Conservation (phyloP, 1,140 invertebrate species). For the Aphidius ervi region DNA sequence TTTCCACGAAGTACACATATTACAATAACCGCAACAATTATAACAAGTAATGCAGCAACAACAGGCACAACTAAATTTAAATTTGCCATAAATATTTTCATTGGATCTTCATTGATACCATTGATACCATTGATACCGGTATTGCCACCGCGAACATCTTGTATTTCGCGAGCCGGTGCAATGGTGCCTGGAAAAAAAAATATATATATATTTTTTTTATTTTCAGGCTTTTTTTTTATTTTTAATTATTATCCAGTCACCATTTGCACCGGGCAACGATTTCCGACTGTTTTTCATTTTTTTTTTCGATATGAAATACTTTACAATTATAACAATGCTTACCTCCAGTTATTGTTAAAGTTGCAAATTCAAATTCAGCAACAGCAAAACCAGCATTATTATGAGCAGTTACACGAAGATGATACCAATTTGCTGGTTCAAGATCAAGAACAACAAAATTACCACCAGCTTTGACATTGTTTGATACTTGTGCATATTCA, state of each 20-base stretch:
- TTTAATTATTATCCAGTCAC: constrained; percentile 35
- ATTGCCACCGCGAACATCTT: constrained; percentile 60
- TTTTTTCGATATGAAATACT: not conserved
- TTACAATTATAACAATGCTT: constrained; percentile 35
- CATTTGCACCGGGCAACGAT: constrained; percentile 48
- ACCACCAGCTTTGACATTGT: constrained; percentile 84
- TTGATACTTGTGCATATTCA: constrained; percentile 91
- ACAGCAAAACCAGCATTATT: constrained; percentile 94
- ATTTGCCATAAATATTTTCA: constrained; percentile 80
- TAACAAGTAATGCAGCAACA: constrained; percentile 82
- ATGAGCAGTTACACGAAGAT: constrained; percentile 85
- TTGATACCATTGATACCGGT: constrained; percentile 20
- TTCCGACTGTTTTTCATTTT: constrained; percentile 14
- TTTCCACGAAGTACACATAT: constrained; percentile 83
- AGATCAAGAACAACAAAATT: constrained; percentile 89
- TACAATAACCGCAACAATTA: constrained; percentile 87
- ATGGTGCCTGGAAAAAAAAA: constrained; percentile 84
- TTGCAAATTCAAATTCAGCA: constrained; percentile 91
- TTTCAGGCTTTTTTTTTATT: constrained; percentile 14
- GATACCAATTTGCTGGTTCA: constrained; percentile 90
- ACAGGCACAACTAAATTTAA: constrained; percentile 92
- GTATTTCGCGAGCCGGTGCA: constrained; percentile 81
- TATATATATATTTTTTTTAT: constrained; percentile 19
- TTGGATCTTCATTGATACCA: constrained; percentile 64
- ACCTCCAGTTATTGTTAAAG: constrained; percentile 91